phyloP scores from a whole-genome alignment of 2,888 invertebrate species.

The Sesia bembeciformis region DNA sequence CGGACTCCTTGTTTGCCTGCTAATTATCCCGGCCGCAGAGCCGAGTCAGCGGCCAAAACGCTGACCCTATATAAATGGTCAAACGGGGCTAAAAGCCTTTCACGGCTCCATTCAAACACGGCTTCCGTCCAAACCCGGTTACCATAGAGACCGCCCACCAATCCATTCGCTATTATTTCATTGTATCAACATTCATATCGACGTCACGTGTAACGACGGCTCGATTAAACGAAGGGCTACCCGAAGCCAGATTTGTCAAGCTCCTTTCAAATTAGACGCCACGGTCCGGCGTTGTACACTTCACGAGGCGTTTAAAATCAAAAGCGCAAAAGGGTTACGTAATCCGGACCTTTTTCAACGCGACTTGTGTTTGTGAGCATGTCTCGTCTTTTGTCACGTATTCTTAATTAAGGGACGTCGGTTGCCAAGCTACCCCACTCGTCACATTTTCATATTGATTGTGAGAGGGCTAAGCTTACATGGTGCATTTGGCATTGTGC shows the following conservation, averaged over 20 bases:
- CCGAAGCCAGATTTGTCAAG: slow-evolving; percentile 71
- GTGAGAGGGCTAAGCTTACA: slow-evolving; percentile 39
- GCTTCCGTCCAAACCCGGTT: slow-evolving; percentile 47
- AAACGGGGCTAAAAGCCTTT: slow-evolving; percentile 61
- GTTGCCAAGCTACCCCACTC: slow-evolving; percentile 58
- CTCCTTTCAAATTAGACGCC: slow-evolving; percentile 67
- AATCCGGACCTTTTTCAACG: slow-evolving; percentile 69
- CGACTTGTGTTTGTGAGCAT: slow-evolving; percentile 65
- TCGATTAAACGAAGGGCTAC: slow-evolving; percentile 63
- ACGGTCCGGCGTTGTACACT: slow-evolving; percentile 55
- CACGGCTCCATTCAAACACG: slow-evolving; percentile 47
- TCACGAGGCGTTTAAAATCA: slow-evolving; percentile 70
- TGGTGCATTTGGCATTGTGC: slow-evolving; percentile 26
- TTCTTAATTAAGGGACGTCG: slow-evolving; percentile 71
- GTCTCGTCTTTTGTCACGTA: slow-evolving; percentile 75
- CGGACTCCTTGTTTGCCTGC: slow-evolving; percentile 65
- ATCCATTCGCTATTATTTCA: slow-evolving; percentile 50
- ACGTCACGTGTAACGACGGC: slow-evolving; percentile 54
- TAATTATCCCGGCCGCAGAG: slow-evolving; percentile 60
- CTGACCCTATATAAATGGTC: slow-evolving; percentile 37
- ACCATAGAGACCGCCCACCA: slow-evolving; percentile 60
- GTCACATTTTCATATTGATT: slow-evolving; percentile 66
- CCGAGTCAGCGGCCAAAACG: slow-evolving; percentile 47
- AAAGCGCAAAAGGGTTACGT: slow-evolving; percentile 72
- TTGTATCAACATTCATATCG: slow-evolving; percentile 70